Base-by-base conservation (phyloP, 2,888 invertebrate genomes). In the Griposia aprilina region DNA sequence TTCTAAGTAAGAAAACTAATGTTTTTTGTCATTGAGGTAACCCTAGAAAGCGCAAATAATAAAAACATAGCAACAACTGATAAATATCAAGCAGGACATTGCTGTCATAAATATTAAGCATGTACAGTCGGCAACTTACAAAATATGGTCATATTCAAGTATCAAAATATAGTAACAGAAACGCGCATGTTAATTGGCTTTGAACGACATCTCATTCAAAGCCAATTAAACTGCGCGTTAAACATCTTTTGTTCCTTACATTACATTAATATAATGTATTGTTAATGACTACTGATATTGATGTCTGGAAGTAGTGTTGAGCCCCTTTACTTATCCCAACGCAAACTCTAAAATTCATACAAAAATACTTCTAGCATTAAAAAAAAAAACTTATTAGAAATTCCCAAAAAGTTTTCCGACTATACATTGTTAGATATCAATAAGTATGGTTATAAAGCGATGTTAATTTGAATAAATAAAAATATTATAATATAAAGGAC, bases 381-480 rank as follows among this genome's bases (percentile, higher is more conserved):
- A n/a, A n/a, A n/a, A n/a, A n/a, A n/a, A n/a, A n/a, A n/a, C n/a
- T n/a, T n/a, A n/a, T n/a, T n/a, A n/a, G n/a, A n/a, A n/a, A n/a
- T n/a, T n/a, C n/a, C n/a, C n/a, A n/a, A n/a, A n/a, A n/a, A n/a
- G n/a, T n/a, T n/a, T n/a, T n/a, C n/a, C n/a, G n/a, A 80, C 87
- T 78, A 65, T 63, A 90, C 80, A 73, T 30, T 66, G 66, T 77
- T 73, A 68, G 45, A 76, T 69, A 74, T 59, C 15, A 76, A 77
- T 73, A 88, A 87, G 89, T 88, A 86, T 84, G 83, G 78, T 84
- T 88, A 87, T 82, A 77, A 90, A 91, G 92, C 90, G 87, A 91
- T 89, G 87, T 87, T 87, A 89, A 81, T 67, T 82, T 65, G 62
- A 78, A 80, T 76, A 87, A 76, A 78, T 78, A 77, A 63, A 81